Conservation (phyloP, 2,113 vertebrate species). For the Corythoichthys haematopterus region DNA sequence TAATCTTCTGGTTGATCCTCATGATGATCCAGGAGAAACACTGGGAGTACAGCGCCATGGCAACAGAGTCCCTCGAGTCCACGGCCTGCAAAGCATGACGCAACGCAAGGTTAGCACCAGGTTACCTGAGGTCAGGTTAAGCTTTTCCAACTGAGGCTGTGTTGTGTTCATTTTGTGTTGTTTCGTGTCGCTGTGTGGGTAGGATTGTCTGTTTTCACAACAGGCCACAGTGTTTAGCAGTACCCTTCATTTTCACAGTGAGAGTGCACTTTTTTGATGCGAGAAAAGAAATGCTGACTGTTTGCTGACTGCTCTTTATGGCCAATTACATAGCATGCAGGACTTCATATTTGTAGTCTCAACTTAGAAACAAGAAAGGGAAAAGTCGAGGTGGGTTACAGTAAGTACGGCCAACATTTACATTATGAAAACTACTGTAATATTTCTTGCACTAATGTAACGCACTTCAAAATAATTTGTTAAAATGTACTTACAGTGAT, state of each 20-base stretch:
- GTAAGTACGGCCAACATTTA: neutral
- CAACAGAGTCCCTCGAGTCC: constrained; percentile 85
- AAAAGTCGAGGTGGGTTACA: neutral
- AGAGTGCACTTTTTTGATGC: neutral
- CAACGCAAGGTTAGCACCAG: constrained; percentile 5
- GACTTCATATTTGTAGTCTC: neutral
- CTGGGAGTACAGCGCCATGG: constrained; percentile 90
- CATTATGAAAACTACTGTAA: neutral
- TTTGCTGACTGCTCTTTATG: neutral
- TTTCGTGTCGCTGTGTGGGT: constrained; percentile 32
- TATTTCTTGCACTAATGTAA: neutral
- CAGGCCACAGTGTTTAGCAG: constrained; percentile 31
- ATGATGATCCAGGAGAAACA: constrained; percentile 91
- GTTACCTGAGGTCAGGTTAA: neutral
- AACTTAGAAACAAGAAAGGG: neutral
- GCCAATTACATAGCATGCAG: neutral
- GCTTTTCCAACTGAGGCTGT: constrained; percentile 11
- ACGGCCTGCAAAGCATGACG: constrained; percentile 73
- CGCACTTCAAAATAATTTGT: no score
- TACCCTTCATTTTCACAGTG: neutral
- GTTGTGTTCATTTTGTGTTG: constrained; percentile 22
- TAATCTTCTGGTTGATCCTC: constrained; percentile 87
- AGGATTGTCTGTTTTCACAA: constrained; percentile 52
- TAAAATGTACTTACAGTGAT: no score
- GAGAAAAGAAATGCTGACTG: neutral